These are phyloP conservation scores for Clarias platycephalus DNA, from an alignment of 2,797 vertebrate genomes.

Conservation along the genomic window DNA sequence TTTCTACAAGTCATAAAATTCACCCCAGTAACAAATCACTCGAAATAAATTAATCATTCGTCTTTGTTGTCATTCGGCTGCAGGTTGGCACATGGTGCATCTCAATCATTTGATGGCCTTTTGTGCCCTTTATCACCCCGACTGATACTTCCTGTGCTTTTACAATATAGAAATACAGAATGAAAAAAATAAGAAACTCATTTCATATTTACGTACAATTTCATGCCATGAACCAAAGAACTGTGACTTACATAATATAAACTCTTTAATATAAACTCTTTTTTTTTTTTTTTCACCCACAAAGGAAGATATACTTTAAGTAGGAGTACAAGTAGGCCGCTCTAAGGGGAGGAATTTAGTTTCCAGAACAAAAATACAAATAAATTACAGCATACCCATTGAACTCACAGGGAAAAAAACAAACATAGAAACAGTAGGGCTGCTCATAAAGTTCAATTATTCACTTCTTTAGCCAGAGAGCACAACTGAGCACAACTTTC, in stretches of 20 bases:
- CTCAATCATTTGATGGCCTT: slow-evolving; percentile 56
- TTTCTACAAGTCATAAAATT: not conserved
- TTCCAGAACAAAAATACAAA: not conserved
- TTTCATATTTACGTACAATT: slow-evolving; percentile 13
- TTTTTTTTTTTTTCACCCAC: not conserved
- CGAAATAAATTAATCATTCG: slow-evolving; percentile 64
- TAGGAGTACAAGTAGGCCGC: not conserved
- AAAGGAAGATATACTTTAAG: not conserved
- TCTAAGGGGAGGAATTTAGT: not conserved
- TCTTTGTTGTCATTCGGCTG: slow-evolving; percentile 67
- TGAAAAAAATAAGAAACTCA: not conserved
- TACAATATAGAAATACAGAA: not conserved
- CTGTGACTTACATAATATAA: slow-evolving; percentile 10
- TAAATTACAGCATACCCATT: not conserved
- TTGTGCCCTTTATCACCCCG: slow-evolving; percentile 65
- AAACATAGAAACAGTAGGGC: not conserved
- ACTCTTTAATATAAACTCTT: not conserved
- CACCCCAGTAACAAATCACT: slow-evolving; percentile 58
- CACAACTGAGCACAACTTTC: not conserved
- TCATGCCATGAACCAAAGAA: not conserved
- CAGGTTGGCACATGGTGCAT: slow-evolving; percentile 59
- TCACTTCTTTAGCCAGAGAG: slow-evolving; percentile 16
- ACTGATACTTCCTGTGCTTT: not conserved
- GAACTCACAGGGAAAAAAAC: not conserved
- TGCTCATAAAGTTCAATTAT: slow-evolving; percentile 4